phyloP scores from a whole-genome alignment of 1,140 invertebrate genomes.

The Gonatopus flavifemur region DNA sequence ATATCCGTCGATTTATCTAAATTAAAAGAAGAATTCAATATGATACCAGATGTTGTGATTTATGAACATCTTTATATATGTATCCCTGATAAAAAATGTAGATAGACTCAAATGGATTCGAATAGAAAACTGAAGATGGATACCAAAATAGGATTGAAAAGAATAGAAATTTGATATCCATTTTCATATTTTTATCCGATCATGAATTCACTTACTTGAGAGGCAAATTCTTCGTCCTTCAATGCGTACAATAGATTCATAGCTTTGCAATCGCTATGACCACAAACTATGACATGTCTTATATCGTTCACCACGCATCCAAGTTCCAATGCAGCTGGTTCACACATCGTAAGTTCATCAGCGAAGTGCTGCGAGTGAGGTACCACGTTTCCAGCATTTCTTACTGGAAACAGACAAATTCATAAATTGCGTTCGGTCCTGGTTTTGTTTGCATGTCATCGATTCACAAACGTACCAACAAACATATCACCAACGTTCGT shows the following conservation, averaged over 20 bases:
- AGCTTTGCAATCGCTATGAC: constrained; percentile 97
- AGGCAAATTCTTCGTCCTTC: constrained; percentile 74
- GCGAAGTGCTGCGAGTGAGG: constrained; percentile 87
- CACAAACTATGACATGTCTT: constrained; percentile 91
- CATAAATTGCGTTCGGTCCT: not conserved
- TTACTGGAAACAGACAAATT: constrained; percentile 64
- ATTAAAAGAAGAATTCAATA: too few species aligned
- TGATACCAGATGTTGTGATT: too few species aligned
- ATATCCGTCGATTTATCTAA: constrained; percentile 77
- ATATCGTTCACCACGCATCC: constrained; percentile 93
- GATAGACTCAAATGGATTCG: too few species aligned
- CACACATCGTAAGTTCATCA: constrained; percentile 86
- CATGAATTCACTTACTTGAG: constrained; percentile 56
- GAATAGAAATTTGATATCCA: not conserved
- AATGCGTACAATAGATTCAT: constrained; percentile 91
- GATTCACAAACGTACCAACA: constrained; percentile 86
- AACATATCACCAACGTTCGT: constrained; percentile 97
- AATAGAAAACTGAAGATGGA: not conserved
- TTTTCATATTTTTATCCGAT: not conserved
- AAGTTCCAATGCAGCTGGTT: constrained; percentile 91
- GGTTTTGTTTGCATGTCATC: too few species aligned
- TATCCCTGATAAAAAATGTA: too few species aligned
- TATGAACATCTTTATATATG: too few species aligned
- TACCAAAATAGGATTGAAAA: not conserved
- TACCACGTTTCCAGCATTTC: constrained; percentile 93